Evolutionary conservation across 2,113 vertebrate species (phyloP).

Genomic region (Gambusia affinis): DNA sequence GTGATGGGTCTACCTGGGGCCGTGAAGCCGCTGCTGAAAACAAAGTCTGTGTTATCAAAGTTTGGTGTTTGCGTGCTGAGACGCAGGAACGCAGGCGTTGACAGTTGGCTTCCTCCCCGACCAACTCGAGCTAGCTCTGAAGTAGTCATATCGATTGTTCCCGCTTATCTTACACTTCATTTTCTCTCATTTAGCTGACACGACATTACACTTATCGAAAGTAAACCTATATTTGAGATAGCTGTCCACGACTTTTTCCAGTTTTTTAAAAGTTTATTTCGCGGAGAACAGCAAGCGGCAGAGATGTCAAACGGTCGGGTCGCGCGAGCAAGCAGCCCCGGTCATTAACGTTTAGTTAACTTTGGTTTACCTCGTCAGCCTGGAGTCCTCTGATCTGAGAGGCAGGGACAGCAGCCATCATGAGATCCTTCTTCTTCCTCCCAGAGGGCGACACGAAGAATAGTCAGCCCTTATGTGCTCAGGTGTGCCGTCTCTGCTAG

Average conservation of each 20-base stretch:
- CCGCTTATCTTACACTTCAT: not conserved
- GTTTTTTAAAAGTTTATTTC: not conserved
- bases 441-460: slow-evolving; percentile 7
- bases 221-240: not conserved
- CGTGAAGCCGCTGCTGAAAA: not conserved
- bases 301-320: slow-evolving; percentile 34
- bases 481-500: slow-evolving; percentile 10
- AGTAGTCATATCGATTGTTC: not conserved
- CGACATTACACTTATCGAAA: not conserved
- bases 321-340: slow-evolving; percentile 27
- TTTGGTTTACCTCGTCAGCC: slow-evolving; percentile 79
- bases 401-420: slow-evolving; percentile 69
- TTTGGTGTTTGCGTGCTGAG: not conserved
- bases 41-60: not conserved
- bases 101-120: slow-evolving; percentile 13
- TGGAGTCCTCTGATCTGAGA: slow-evolving; percentile 78
- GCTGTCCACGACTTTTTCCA: not conserved
- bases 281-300: not conserved
- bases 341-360: not conserved
- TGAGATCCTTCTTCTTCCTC: slow-evolving; percentile 39
- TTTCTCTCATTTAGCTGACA: not conserved
- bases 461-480: not conserved
- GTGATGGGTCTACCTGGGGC: not conserved
- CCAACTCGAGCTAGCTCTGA: not conserved
- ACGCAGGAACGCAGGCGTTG: slow-evolving; percentile 28